Evolutionary conservation across 2,888 invertebrate species (phyloP).

Genomic region (Philhelius pedissequus): DNA sequence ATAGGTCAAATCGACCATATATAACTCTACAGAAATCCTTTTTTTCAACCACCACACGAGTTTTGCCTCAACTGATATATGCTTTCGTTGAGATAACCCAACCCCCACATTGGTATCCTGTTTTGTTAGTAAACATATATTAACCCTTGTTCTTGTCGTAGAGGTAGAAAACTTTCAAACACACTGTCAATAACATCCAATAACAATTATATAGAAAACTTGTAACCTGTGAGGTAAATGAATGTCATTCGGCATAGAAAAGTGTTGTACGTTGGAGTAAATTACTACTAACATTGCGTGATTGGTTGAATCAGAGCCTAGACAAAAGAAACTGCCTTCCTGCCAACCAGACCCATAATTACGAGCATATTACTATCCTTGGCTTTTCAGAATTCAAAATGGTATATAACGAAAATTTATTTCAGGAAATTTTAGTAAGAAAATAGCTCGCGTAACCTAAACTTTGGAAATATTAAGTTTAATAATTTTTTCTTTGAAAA

Average conservation of each 20-base stretch:
- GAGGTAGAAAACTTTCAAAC: not conserved
- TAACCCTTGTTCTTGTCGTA: conserved; percentile 9
- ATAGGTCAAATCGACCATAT: conserved; percentile 60
- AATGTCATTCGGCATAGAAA: conserved; percentile 75
- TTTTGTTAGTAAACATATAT: conserved; percentile 25
- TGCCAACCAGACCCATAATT: conserved; percentile 44
- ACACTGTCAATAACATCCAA: conserved; percentile 55
- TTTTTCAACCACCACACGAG: conserved; percentile 38
- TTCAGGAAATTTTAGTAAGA: conserved; percentile 26
- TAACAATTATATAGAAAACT: conserved; percentile 77
- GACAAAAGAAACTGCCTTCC: conserved; percentile 60
- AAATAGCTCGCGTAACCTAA: conserved; percentile 17
- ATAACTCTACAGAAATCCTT: conserved; percentile 14
- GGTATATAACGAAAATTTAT: conserved; percentile 45
- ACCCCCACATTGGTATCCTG: conserved; percentile 21
- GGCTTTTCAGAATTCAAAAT: conserved; percentile 5
- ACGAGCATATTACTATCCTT: conserved; percentile 28
- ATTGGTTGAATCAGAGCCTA: conserved; percentile 78
- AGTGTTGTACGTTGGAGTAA: conserved; percentile 76
- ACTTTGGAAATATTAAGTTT: not conserved
- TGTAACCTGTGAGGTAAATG: conserved; percentile 75
- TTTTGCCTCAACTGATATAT: not conserved
- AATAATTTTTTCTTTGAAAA: not conserved
- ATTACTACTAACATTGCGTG: conserved; percentile 79
- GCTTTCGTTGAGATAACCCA: not conserved